Percentiles rank a stretch among this genome's conserved stretches.
phyloP scores from a whole-genome alignment of 2,797 vertebrate genomes.

The Eupleurogrammus muticus region DNA sequence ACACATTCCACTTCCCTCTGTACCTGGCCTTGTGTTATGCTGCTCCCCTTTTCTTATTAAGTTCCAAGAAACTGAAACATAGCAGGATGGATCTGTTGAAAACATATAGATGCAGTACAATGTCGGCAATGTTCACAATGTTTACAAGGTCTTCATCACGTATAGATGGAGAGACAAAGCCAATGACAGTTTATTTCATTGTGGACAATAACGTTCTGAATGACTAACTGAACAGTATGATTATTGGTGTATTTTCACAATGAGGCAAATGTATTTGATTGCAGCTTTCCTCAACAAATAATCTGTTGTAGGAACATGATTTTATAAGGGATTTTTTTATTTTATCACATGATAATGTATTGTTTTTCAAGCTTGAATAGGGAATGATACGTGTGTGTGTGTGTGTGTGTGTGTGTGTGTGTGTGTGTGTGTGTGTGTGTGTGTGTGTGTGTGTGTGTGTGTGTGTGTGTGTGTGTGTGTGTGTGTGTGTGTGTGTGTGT shows the following conservation, averaged over 20 bases:
- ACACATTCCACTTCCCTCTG: neutral
- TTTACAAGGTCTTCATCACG: no score
- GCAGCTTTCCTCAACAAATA: conserved; percentile 74
- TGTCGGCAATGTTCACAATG: no score
- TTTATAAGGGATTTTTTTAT: conserved; percentile 84
- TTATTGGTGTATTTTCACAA: no score
- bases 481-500: no score
- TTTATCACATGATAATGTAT: conserved; percentile 80
- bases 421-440: no score
- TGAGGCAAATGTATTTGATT: conserved; percentile 5
- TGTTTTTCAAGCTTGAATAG: conserved; percentile 76
- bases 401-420: no score
- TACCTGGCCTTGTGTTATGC: neutral
- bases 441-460: no score
- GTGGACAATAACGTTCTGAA: neutral
- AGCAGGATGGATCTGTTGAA: neutral
- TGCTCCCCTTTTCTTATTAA: neutral
- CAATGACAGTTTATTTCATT: neutral
- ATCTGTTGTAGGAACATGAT: conserved; percentile 84
- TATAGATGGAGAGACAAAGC: neutral
- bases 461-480: no score
- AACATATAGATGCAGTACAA: no score
- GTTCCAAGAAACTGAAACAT: neutral
- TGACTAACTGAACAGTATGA: neutral
- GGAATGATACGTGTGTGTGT: no score